A percentile compares a stretch with the other conserved stretches of the same genome.
Conservation (phyloP, 2,113 vertebrate species). For the Arothron firmamentum region DNA sequence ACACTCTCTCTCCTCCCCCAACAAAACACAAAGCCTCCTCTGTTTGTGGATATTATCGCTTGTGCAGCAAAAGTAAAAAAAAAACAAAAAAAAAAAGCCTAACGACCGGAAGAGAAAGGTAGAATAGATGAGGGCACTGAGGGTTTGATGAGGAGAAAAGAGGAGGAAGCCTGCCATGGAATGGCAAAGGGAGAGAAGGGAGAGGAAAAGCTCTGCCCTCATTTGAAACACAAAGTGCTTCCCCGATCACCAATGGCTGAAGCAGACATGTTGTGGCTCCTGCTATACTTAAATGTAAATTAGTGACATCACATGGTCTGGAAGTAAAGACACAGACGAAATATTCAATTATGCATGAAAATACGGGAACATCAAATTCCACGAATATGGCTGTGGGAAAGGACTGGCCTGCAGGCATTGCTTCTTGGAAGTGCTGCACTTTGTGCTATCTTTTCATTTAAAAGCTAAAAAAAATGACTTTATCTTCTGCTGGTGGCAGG, state of each 20-base stretch:
- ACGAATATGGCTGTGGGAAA: no score
- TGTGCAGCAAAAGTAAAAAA: constrained; percentile 57
- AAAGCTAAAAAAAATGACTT: no score
- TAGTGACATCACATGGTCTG: no score
- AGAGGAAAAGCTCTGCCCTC: constrained; percentile 14
- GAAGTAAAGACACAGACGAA: no score
- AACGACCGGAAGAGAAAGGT: constrained; percentile 64
- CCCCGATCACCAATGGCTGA: neutral
- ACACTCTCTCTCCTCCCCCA: constrained; percentile 18
- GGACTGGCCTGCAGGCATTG: no score
- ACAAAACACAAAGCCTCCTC: constrained; percentile 70
- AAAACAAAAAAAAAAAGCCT: constrained; percentile 60
- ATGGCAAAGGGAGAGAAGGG: constrained; percentile 8
- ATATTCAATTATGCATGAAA: no score
- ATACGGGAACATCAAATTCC: no score
- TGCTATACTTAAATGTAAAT: no score
- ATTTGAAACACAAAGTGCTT: constrained; percentile 9
- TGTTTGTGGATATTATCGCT: constrained; percentile 66
- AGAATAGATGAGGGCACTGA: constrained; percentile 21
- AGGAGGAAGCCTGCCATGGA: constrained; percentile 20
- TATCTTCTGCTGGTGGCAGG: neutral
- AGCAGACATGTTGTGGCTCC: neutral
- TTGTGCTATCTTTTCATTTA: no score
- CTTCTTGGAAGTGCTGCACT: no score
- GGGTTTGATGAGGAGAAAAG: constrained; percentile 12